These are phyloP conservation scores for Pseudomyrmex concolor DNA, from an alignment of 1,140 invertebrate species.

Conservation along the genomic window DNA sequence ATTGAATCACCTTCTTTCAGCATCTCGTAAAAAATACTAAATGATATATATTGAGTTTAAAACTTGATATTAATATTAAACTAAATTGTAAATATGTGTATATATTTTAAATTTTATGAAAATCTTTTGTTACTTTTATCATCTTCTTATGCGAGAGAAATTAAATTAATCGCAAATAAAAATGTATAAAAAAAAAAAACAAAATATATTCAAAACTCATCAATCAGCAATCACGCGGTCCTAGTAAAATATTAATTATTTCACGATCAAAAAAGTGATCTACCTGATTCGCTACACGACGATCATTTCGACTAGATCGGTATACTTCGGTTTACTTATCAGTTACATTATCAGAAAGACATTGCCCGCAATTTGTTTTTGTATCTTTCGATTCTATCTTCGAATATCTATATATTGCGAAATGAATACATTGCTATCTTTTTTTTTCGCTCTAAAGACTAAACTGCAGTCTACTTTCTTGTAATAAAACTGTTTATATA, in stretches of 20 bases:
- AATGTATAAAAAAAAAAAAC: too few relatives aligned
- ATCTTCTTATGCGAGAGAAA: background rate
- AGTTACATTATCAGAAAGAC: conserved; percentile 32
- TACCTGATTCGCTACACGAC: conserved; percentile 42
- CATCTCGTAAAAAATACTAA: background rate
- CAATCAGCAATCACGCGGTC: background rate
- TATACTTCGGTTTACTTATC: conserved; percentile 45
- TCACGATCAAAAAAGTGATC: conserved; percentile 9
- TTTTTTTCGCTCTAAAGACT: background rate
- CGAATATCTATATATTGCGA: background rate
- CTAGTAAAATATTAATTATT: background rate
- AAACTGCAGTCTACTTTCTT: background rate
- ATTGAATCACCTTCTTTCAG: background rate
- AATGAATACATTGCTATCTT: background rate
- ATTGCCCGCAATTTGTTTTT: conserved; percentile 8
- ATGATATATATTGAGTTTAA: background rate
- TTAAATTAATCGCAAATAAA: background rate
- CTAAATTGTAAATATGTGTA: background rate
- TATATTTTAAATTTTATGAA: background rate
- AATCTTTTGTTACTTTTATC: background rate
- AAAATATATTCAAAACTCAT: background rate
- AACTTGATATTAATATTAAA: conserved; percentile 8
- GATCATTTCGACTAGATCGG: conserved; percentile 70
- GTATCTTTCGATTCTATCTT: background rate
- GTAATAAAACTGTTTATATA: conserved; percentile 10